Conservation (phyloP, 2,888 invertebrate genomes). For the Nemoura dubitans region DNA sequence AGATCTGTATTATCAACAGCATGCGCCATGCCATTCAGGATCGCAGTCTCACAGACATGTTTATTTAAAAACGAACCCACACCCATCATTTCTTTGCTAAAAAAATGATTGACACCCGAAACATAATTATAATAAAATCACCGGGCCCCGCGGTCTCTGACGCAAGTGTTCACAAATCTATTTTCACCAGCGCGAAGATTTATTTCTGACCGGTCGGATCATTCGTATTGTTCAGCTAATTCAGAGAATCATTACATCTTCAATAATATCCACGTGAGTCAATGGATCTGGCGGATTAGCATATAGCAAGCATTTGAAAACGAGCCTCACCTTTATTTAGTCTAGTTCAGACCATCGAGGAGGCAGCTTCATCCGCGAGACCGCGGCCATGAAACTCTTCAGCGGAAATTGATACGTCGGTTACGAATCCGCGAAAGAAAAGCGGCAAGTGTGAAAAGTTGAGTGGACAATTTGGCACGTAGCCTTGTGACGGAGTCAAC, state of each 20-base stretch:
- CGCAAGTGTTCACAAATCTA: not conserved
- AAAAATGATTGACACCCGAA: slow-evolving; percentile 12
- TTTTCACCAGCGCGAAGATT: not conserved
- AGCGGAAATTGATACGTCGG: not conserved
- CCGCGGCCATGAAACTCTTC: not conserved
- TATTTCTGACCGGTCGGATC: slow-evolving; percentile 1
- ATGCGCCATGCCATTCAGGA: not conserved
- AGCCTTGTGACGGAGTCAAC: not conserved
- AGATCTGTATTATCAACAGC: not conserved
- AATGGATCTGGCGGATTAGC: not conserved
- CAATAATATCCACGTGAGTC: slow-evolving; percentile 2
- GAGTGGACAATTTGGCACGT: not conserved
- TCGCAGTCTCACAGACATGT: not conserved
- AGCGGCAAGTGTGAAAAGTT: not conserved
- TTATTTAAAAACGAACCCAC: not conserved
- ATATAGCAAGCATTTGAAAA: not conserved
- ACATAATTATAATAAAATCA: not conserved
- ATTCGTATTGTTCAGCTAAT: slow-evolving; percentile 1
- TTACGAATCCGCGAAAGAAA: not conserved
- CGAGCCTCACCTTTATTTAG: slow-evolving; percentile 12
- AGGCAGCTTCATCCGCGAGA: not conserved
- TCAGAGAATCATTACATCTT: not conserved
- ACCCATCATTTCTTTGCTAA: not conserved
- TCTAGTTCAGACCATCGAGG: slow-evolving; percentile 3
- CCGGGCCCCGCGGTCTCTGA: not conserved